Evolutionary conservation across 2,797 vertebrate genomes (phyloP).

Genomic region (Malurus splendens): DNA sequence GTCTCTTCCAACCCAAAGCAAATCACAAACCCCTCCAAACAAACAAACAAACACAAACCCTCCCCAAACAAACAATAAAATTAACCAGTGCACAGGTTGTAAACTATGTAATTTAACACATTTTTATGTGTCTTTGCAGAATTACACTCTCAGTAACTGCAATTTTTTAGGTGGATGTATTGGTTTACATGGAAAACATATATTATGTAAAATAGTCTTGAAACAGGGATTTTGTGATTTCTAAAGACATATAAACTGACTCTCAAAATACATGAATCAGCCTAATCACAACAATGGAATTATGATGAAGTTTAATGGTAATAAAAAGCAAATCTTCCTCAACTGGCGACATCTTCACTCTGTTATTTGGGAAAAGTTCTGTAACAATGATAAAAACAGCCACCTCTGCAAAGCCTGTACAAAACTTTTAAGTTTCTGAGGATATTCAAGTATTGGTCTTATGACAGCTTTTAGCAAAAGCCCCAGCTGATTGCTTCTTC

Average conservation of each 20-base stretch:
- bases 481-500: neutral
- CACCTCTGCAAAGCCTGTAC: neutral
- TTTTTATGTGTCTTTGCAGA: neutral
- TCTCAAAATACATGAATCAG: neutral
- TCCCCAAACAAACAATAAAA: neutral
- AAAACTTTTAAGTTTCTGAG: neutral
- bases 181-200: neutral
- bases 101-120: neutral
- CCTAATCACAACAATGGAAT: neutral
- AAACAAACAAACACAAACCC: neutral
- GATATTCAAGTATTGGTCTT: neutral
- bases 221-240: neutral
- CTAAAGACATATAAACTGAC: neutral
- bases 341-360: neutral
- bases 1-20: no score
- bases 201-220: neutral
- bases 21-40: neutral
- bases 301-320: neutral
- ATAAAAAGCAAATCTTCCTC: neutral
- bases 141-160: neutral
- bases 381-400: neutral
- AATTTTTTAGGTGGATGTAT: neutral
- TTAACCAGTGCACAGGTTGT: rapidly evolving
- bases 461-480: neutral
- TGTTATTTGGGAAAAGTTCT: neutral